Base-by-base conservation (phyloP, 2,113 vertebrate species). In the Archilochus colubris region DNA sequence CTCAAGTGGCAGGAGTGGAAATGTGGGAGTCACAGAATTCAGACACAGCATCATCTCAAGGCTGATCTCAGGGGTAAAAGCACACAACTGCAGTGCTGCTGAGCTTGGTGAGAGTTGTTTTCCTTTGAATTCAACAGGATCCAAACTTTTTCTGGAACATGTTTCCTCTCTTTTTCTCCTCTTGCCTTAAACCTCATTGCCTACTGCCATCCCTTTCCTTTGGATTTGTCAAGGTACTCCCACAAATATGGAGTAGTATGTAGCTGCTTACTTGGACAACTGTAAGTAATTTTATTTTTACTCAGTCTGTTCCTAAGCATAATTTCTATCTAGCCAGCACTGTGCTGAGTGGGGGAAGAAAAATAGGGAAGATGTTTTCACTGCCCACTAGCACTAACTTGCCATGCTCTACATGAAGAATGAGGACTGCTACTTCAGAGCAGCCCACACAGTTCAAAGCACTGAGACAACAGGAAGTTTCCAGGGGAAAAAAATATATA, bases 391-490 rank as follows among this genome's bases (percentile, higher is more conserved):
- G 69, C 59, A 13, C 51, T 21, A 43, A 15, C 72, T 92, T 68
- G 64, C 82, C 9, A 1, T 8, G 48, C 72, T 83, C 77, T 55
- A 38, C 30, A n/a, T 73, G 92, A 83, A 54, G 82, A 91, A 62
- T 8, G 61, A 94, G 83, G 82, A 70, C 74, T 50, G 43, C 93
- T 73, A 83, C 93, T 88, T 95, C 90, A 91, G 83, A 97, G 96
- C 80, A 88, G 95, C 73, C 91, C 64, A 57, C 23, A 94, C 3
- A 17, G 92, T 93, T 89, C 87, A 82, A 95, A 97, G 61, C 28
- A 80, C 95, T 96, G 96, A 97, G 76, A 85, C 66, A 93, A 88
- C 2, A 1, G 64, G 70, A 95, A 94, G 95, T 95, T 95, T 95
- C 94, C 91, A 94, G 54, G 44, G 55, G 62, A 90, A 95, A 82